Percentiles rank a stretch among this genome's conserved stretches.
Evolutionary conservation across 2,888 invertebrate species (phyloP).

Genomic region (Diaprepes abbreviatus): DNA sequence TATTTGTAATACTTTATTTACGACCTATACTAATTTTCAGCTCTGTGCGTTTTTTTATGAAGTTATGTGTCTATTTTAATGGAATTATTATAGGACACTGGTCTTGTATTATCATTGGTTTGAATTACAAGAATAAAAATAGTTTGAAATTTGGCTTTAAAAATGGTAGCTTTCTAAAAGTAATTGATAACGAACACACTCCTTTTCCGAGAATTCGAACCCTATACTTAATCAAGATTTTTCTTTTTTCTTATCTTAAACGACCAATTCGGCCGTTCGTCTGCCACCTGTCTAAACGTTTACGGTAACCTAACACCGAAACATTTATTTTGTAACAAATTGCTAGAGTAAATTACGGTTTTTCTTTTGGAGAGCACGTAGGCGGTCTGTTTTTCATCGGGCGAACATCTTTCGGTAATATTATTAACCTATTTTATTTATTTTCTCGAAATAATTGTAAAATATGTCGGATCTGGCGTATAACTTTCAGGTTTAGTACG

Average conservation of each 20-base stretch:
- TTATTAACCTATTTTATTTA: too few species aligned
- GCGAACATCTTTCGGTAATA: not conserved
- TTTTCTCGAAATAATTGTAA: too few species aligned
- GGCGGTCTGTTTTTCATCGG: not conserved
- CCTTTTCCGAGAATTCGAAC: not conserved
- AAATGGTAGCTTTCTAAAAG: not conserved
- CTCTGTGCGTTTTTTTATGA: too few species aligned
- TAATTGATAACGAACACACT: not conserved
- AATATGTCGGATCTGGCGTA: too few species aligned
- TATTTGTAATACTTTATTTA: too few species aligned
- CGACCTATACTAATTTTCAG: too few species aligned
- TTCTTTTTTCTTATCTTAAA: not conserved
- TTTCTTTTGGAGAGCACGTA: not conserved
- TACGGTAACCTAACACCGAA: not conserved
- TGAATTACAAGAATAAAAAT: not conserved
- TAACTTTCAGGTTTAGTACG: too few species aligned
- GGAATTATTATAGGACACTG: too few species aligned
- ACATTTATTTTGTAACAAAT: conserved; percentile 14
- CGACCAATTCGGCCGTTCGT: not conserved
- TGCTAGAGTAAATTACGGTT: conserved; percentile 1
- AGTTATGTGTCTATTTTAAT: too few species aligned
- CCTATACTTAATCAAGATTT: conserved; percentile 1
- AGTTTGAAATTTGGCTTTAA: not conserved
- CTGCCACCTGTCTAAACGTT: conserved; percentile 8
- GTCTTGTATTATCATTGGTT: too few species aligned